A percentile compares a stretch with the other conserved stretches of the same genome.
phyloP scores from a whole-genome alignment of 64 coral and sea anemone genomes.

The Trachythela sp. region DNA sequence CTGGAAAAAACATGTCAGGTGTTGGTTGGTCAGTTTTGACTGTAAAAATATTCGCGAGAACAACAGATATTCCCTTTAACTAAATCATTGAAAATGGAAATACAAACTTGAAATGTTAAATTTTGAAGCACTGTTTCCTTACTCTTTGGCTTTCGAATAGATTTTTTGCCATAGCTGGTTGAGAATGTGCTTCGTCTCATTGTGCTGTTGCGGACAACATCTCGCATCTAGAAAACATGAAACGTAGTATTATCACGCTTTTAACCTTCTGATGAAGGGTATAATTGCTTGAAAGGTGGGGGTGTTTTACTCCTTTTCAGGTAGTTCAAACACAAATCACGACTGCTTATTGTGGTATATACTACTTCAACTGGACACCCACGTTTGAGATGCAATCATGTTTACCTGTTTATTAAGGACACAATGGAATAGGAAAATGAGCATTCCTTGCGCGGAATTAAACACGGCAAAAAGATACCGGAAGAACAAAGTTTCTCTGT shows the following conservation, averaged over 20 bases:
- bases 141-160: not conserved
- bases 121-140: not conserved
- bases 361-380: no score
- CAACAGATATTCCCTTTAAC: no score
- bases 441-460: not conserved
- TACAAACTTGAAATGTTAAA: not conserved
- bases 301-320: no score
- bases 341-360: no score
- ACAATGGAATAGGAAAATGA: slow-evolving; percentile 19
- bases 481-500: slow-evolving; percentile 1
- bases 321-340: no score
- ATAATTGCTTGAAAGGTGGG: no score
- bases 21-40: no score
- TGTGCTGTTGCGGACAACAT: slow-evolving; percentile 9
- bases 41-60: no score
- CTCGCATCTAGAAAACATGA: not conserved
- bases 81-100: not conserved
- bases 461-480: slow-evolving; percentile 21
- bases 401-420: slow-evolving; percentile 16
- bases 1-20: not conserved
- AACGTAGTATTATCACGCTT: no score
- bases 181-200: not conserved
- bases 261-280: no score
- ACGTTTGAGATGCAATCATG: not conserved
- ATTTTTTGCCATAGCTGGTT: not conserved